Evolutionary conservation across 2,888 invertebrate species (phyloP).

Genomic region (Drosophila emarginata): DNA sequence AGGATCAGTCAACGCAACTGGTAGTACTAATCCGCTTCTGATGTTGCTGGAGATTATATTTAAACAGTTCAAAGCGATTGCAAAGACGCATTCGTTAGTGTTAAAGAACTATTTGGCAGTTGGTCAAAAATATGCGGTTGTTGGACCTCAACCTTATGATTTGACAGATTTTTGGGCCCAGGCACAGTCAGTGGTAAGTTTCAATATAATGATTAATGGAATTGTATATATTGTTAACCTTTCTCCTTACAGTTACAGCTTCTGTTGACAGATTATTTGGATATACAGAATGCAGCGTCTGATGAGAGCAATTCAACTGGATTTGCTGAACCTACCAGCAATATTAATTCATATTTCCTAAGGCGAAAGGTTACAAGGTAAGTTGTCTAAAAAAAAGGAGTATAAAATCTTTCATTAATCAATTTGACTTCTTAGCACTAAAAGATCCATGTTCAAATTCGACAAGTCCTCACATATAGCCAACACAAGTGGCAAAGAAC

Average conservation of each 20-base stretch:
- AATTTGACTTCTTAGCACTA: constrained; percentile 80
- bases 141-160: constrained; percentile 84
- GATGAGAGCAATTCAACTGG: constrained; percentile 84
- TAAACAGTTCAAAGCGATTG: constrained; percentile 91
- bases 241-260: constrained; percentile 87
- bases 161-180: constrained; percentile 94
- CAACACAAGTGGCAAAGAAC: constrained; percentile 68
- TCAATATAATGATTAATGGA: neutral
- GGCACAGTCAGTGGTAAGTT: constrained; percentile 92
- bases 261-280: constrained; percentile 92
- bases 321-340: constrained; percentile 81
- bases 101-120: constrained; percentile 86
- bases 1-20: constrained; percentile 13
- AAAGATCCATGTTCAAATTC: constrained; percentile 88
- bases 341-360: constrained; percentile 83
- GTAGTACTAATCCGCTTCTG: constrained; percentile 82
- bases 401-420: neutral
- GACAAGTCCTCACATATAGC: constrained; percentile 84
- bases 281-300: constrained; percentile 89
- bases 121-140: constrained; percentile 84
- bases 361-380: constrained; percentile 81
- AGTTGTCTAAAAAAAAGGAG: neutral
- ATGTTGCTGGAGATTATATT: constrained; percentile 89
- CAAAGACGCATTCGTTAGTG: constrained; percentile 89
- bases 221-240: neutral